A percentile compares a stretch with the other conserved stretches of the same genome.
Evolutionary conservation across 2,888 invertebrate species (phyloP).

Genomic region (Endotricha flammealis): DNA sequence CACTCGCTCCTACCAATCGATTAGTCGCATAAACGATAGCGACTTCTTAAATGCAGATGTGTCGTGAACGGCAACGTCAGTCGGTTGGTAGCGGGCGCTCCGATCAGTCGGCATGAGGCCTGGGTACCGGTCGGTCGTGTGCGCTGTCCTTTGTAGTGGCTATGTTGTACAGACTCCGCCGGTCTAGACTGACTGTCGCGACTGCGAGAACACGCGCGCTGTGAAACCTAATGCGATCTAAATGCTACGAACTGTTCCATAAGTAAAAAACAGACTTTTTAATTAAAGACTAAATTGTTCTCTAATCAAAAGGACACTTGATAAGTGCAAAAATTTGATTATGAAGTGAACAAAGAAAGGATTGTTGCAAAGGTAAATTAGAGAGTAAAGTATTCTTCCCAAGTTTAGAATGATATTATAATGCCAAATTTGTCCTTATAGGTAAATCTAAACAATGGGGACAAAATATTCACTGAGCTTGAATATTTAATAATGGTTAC

Average conservation of each 20-base stretch:
- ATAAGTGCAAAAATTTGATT: constrained; percentile 54
- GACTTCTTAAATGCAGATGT: constrained; percentile 79
- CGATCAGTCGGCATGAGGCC: constrained; percentile 53
- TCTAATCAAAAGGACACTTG: constrained; percentile 34
- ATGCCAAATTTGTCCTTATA: constrained; percentile 3
- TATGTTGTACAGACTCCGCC: constrained; percentile 32
- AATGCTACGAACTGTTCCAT: constrained; percentile 2
- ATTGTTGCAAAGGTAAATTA: constrained; percentile 60
- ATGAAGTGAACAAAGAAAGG: constrained; percentile 70
- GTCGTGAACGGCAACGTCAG: constrained; percentile 73
- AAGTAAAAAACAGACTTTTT: constrained; percentile 11
- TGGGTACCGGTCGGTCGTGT: constrained; percentile 34
- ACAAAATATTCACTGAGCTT: constrained; percentile 13
- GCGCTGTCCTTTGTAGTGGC: constrained; percentile 57
- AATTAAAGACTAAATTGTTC: constrained; percentile 20
- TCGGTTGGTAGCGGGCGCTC: constrained; percentile 63
- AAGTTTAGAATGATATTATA: background rate
- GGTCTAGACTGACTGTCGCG: constrained; percentile 40
- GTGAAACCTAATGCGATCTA: constrained; percentile 24
- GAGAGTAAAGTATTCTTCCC: background rate
- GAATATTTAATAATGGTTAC: constrained; percentile 9
- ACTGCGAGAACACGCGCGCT: constrained; percentile 38
- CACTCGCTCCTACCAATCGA: constrained; percentile 76
- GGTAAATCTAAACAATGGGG: constrained; percentile 8
- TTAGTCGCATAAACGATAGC: constrained; percentile 78